Conservation (phyloP, 2,113 vertebrate species). For the Brevimyrus niger region DNA sequence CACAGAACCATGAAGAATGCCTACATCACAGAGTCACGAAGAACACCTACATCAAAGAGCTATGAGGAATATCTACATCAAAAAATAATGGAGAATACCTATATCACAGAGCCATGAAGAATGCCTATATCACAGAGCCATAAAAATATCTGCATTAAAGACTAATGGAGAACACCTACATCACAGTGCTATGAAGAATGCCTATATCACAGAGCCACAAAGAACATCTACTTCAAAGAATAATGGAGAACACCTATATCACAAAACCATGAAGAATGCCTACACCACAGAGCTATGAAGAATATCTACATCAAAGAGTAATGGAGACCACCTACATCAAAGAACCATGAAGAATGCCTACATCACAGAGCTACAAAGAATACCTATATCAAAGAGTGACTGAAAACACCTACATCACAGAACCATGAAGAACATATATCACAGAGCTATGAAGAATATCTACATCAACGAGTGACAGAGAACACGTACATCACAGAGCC, state of each 20-base stretch:
- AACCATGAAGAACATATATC: not conserved
- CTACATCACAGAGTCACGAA: not conserved
- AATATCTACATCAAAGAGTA: not conserved
- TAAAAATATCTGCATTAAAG: not conserved
- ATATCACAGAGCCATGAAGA: not conserved
- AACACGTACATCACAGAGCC: not conserved
- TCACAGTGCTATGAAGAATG: not conserved
- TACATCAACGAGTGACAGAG: not conserved
- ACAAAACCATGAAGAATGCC: no score
- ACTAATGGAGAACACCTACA: not conserved
- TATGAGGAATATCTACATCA: no score
- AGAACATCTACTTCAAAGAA: no score
- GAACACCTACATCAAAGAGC: not conserved
- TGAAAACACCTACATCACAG: not conserved
- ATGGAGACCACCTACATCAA: not conserved
- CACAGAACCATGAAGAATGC: not conserved
- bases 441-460: not conserved
- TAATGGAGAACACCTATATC: no score
- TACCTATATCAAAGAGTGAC: not conserved
- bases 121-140: not conserved
- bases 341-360: not conserved
- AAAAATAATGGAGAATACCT: not conserved
- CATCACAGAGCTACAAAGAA: not conserved
- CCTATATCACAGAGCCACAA: no score
- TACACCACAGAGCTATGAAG: not conserved